Conservation (phyloP, 2,888 invertebrate genomes). For the Drosophila mimetica region DNA sequence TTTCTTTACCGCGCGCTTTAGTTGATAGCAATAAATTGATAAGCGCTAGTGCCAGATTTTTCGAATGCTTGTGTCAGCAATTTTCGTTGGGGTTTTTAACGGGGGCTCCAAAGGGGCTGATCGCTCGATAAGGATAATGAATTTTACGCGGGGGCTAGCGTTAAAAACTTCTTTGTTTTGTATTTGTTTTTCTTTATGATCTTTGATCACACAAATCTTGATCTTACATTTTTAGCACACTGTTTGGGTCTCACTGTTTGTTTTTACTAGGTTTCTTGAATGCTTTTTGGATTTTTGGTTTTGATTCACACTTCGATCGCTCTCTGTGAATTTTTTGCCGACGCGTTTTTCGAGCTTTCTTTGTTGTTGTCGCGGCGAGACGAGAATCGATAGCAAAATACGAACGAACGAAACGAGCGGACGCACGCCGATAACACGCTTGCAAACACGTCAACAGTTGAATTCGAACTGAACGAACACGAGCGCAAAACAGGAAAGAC, state of each 20-base stretch:
- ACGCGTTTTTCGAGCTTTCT: constrained; percentile 62
- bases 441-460: constrained; percentile 64
- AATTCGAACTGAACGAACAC: constrained; percentile 77
- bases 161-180: constrained; percentile 55
- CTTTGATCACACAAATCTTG: constrained; percentile 54
- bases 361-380: constrained; percentile 35
- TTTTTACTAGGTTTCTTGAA: constrained; percentile 45
- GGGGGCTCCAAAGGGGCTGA: constrained; percentile 6
- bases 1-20: constrained; percentile 14
- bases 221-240: constrained; percentile 68
- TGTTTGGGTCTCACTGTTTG: constrained; percentile 56
- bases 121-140: constrained; percentile 41
- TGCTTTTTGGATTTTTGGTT: constrained; percentile 46
- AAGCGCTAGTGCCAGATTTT: constrained; percentile 68
- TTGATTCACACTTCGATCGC: constrained; percentile 36
- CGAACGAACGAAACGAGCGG: constrained; percentile 23
- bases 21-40: constrained; percentile 78
- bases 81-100: background rate
- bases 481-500: constrained; percentile 75
- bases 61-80: constrained; percentile 37
- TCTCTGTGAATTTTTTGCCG: constrained; percentile 62
- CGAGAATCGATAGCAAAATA: constrained; percentile 26
- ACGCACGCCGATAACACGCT: constrained; percentile 42
- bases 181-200: constrained; percentile 8
- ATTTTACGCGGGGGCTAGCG: constrained; percentile 18